These are phyloP conservation scores for Enteromius radiatus DNA, from an alignment of 2,797 vertebrate genomes.

Conservation along the genomic window DNA sequence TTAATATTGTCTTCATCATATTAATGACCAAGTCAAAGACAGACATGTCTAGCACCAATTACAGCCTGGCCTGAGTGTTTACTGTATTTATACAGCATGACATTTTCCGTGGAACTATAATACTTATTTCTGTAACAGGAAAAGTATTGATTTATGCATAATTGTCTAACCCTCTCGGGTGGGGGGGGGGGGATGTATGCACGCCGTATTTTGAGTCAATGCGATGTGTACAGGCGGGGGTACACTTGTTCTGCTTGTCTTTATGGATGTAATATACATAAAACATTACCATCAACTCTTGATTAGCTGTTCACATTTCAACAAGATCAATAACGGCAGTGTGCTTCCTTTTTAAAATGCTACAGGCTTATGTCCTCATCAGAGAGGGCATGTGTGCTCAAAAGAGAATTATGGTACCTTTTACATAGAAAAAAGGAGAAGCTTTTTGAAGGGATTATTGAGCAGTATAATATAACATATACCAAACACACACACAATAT, in stretches of 20 bases:
- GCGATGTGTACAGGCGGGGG: constrained; percentile 78
- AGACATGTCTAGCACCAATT: constrained; percentile 72
- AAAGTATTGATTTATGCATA: constrained; percentile 99
- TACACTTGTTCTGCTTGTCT: constrained; percentile 78
- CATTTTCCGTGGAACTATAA: constrained; percentile 83
- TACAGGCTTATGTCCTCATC: constrained; percentile 68
- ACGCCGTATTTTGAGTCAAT: constrained; percentile 90
- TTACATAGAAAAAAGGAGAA: constrained; percentile 37
- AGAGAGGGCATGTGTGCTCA: constrained; percentile 29
- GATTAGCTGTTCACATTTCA: constrained; percentile 72
- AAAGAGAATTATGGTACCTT: constrained; percentile 60
- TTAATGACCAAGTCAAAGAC: constrained; percentile 79
- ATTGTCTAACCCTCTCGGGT: constrained; percentile 91
- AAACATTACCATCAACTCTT: constrained; percentile 83
- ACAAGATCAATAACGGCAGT: constrained; percentile 60
- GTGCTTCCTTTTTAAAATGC: constrained; percentile 60
- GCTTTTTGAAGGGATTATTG: constrained; percentile 2
- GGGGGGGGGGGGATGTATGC: constrained; percentile 90
- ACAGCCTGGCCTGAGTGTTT: constrained; percentile 53
- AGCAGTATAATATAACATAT: not conserved
- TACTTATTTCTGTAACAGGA: constrained; percentile 87
- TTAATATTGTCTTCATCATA: constrained; percentile 77
- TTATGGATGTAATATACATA: constrained; percentile 86
- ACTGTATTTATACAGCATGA: constrained; percentile 62
- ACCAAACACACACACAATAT: not conserved